Conservation (phyloP, 1,140 invertebrate genomes). For the Lutraria rhynchaena region DNA sequence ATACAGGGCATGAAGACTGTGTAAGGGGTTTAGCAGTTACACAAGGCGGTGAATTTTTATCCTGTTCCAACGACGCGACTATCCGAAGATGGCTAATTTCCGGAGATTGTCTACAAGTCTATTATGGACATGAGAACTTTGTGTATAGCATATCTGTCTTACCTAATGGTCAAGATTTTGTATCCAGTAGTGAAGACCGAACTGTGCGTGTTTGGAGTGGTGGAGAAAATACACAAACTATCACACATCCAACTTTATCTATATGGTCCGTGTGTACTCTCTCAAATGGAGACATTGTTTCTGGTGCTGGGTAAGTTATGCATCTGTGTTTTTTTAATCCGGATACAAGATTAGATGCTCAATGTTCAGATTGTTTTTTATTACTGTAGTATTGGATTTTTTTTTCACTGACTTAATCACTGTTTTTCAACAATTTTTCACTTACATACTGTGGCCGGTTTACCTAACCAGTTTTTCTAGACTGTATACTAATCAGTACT, state of each 20-base stretch:
- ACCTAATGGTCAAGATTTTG: constrained; percentile 83
- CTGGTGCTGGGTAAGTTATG: constrained; percentile 89
- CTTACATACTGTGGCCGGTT: too few species aligned
- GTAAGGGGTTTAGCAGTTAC: constrained; percentile 90
- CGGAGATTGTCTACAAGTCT: constrained; percentile 90
- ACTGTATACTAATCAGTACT: too few species aligned
- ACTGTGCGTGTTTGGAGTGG: constrained; percentile 92
- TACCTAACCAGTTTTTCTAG: too few species aligned
- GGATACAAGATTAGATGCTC: too few species aligned
- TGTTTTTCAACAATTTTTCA: too few species aligned
- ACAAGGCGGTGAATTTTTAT: constrained; percentile 89
- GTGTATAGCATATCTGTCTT: constrained; percentile 87
- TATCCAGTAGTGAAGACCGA: constrained; percentile 89
- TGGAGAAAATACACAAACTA: constrained; percentile 87
- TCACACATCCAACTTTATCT: constrained; percentile 91
- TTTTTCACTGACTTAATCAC: too few species aligned
- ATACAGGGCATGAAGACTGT: constrained; percentile 93
- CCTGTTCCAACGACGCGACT: constrained; percentile 95
- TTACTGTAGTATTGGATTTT: too few species aligned
- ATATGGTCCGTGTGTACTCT: constrained; percentile 94
- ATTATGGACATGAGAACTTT: constrained; percentile 89
- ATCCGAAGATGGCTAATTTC: constrained; percentile 90
- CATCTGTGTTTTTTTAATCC: too few species aligned
- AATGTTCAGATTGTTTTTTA: too few species aligned
- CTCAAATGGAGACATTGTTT: constrained; percentile 94